Evolutionary conservation across 2,888 invertebrate genomes (phyloP).

Genomic region (Megamerina dolium): DNA sequence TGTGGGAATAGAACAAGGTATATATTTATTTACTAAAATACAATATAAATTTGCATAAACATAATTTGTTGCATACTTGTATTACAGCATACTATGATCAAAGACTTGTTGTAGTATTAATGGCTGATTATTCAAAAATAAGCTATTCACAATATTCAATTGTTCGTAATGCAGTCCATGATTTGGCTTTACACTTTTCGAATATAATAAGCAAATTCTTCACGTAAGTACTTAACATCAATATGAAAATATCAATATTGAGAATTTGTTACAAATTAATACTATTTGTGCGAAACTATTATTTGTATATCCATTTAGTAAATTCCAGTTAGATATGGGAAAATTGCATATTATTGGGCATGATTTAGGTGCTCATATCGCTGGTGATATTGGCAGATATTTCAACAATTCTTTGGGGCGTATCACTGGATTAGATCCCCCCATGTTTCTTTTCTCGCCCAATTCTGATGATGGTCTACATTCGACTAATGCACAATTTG

Average conservation of each 20-base stretch:
- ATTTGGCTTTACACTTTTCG: conserved; percentile 31
- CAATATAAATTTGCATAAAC: too few species aligned
- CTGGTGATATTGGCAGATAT: conserved; percentile 38
- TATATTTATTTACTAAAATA: too few species aligned
- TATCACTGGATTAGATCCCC: conserved; percentile 47
- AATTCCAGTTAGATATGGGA: conserved; percentile 20
- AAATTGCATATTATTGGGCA: conserved; percentile 44
- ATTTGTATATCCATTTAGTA: too few species aligned
- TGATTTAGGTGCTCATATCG: conserved; percentile 45
- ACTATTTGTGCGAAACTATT: too few species aligned
- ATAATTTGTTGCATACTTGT: too few species aligned
- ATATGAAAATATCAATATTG: neutral
- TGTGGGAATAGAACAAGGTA: too few species aligned
- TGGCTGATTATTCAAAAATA: too few species aligned
- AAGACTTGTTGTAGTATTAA: too few species aligned
- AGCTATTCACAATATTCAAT: too few species aligned
- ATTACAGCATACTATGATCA: too few species aligned
- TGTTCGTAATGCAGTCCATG: conserved; percentile 30
- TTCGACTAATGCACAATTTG: conserved; percentile 36
- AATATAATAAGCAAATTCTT: conserved; percentile 33
- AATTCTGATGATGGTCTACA: conserved; percentile 35
- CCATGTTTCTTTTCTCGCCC: conserved; percentile 41
- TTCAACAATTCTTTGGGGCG: conserved; percentile 42
- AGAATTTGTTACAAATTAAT: neutral
- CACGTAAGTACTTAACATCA: conserved; percentile 13